phyloP scores from a whole-genome alignment of 1,140 invertebrate species.

The Drosophila nasuta region DNA sequence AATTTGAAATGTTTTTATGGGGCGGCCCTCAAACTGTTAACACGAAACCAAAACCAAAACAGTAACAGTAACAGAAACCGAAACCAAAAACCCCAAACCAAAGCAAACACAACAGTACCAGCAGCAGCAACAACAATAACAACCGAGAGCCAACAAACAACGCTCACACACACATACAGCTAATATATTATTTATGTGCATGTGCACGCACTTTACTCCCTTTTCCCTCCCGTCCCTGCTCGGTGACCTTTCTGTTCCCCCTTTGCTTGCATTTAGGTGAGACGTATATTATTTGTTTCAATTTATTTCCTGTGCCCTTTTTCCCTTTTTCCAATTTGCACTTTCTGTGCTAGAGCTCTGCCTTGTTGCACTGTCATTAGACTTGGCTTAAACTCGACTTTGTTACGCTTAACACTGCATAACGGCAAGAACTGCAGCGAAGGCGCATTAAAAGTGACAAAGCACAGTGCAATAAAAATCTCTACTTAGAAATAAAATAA shows the following conservation, averaged over 20 bases:
- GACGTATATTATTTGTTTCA: conserved; percentile 55
- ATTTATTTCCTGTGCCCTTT: conserved; percentile 47
- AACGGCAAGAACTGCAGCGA: too few relatives aligned
- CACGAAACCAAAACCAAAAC: conserved; percentile 13
- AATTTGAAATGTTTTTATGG: conserved; percentile 40
- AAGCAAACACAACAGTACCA: conserved; percentile 23
- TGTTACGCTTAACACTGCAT: background rate
- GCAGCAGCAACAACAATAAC: too few relatives aligned
- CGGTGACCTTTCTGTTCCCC: background rate
- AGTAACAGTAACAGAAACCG: conserved; percentile 17
- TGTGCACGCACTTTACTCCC: conserved; percentile 29
- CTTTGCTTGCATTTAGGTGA: conserved; percentile 37
- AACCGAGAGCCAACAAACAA: background rate
- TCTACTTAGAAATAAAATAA: too few relatives aligned
- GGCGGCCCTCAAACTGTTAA: background rate
- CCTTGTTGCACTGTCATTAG: conserved; percentile 10
- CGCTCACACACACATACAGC: conserved; percentile 13
- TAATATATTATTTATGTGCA: conserved; percentile 53
- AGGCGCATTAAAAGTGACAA: too few relatives aligned
- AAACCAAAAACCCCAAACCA: conserved; percentile 27
- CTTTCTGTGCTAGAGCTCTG: conserved; percentile 7
- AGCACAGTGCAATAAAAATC: too few relatives aligned
- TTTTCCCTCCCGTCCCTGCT: background rate
- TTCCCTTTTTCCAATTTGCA: conserved; percentile 40
- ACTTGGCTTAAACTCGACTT: conserved; percentile 15